Conservation (phyloP, 2,113 vertebrate genomes). For the Corythaixoides concolor region DNA sequence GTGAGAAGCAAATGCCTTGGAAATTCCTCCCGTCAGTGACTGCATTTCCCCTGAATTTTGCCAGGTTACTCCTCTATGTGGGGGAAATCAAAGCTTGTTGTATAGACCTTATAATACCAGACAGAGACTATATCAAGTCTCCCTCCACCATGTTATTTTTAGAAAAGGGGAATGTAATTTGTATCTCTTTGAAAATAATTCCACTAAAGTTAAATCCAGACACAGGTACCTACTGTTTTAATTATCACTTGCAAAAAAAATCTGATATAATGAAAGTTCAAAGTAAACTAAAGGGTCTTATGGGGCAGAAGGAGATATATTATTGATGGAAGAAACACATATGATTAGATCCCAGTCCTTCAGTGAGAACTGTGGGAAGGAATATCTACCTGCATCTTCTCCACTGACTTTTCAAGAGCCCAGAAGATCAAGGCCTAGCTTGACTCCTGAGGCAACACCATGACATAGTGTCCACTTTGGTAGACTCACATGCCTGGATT, state of each 20-base stretch:
- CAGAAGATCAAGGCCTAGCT: background rate
- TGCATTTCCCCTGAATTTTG: constrained; percentile 23
- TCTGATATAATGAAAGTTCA: constrained; percentile 26
- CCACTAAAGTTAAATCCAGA: constrained; percentile 46
- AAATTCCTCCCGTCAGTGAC: constrained; percentile 38
- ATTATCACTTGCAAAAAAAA: constrained; percentile 43
- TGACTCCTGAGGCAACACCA: background rate
- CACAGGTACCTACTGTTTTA: constrained; percentile 50
- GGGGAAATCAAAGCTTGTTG: constrained; percentile 42
- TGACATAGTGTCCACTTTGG: background rate
- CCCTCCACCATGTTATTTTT: background rate
- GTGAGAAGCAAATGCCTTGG: constrained; percentile 62
- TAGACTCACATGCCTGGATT: background rate
- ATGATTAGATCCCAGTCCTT: background rate
- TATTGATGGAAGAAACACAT: background rate
- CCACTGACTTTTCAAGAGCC: background rate
- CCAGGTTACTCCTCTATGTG: constrained; percentile 8
- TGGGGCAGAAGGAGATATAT: background rate
- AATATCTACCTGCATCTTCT: background rate
- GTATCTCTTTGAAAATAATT: constrained; percentile 34
- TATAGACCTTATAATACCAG: background rate
- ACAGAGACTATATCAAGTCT: background rate
- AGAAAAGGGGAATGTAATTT: background rate
- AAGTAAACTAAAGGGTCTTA: constrained; percentile 18
- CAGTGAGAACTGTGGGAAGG: background rate